phyloP scores from a whole-genome alignment of 2,888 invertebrate species.

The Dasysyrphus tricinctus region DNA sequence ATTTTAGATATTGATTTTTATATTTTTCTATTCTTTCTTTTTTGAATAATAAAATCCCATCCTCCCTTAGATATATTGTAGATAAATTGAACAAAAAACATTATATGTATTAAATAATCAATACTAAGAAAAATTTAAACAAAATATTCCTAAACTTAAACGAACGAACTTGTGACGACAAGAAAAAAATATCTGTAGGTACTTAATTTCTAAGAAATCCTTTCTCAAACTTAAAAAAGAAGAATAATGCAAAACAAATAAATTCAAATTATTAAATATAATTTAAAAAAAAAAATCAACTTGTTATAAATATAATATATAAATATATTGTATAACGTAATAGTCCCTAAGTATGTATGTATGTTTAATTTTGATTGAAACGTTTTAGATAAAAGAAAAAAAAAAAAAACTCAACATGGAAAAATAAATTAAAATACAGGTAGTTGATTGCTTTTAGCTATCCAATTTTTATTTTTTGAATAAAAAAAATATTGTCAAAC shows the following conservation, averaged over 20 bases:
- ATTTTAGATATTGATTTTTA: slow-evolving; percentile 2
- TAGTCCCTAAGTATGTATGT: background rate
- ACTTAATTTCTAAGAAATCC: slow-evolving; percentile 33
- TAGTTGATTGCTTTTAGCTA: slow-evolving; percentile 43
- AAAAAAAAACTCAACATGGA: slow-evolving; percentile 13
- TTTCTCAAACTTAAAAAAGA: slow-evolving; percentile 7
- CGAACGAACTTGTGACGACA: slow-evolving; percentile 31
- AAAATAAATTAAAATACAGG: slow-evolving; percentile 31
- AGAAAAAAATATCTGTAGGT: background rate
- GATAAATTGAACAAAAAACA: slow-evolving; percentile 28
- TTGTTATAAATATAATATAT: slow-evolving; percentile 12
- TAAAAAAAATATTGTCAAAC: slow-evolving; percentile 32
- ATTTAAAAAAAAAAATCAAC: slow-evolving; percentile 4
- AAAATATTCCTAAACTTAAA: slow-evolving; percentile 29
- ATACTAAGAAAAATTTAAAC: background rate
- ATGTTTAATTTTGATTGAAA: slow-evolving; percentile 35
- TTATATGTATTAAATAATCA: background rate
- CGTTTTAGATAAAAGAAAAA: slow-evolving; percentile 17
- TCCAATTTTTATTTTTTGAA: slow-evolving; percentile 25
- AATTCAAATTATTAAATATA: background rate
- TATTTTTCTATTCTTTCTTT: slow-evolving; percentile 13
- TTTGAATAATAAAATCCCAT: background rate
- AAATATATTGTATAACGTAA: background rate
- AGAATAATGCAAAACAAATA: too few species aligned
- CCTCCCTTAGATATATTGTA: slow-evolving; percentile 10